Evolutionary conservation across 2,113 vertebrate genomes (phyloP).

Genomic region (Zosterops pallidus): DNA sequence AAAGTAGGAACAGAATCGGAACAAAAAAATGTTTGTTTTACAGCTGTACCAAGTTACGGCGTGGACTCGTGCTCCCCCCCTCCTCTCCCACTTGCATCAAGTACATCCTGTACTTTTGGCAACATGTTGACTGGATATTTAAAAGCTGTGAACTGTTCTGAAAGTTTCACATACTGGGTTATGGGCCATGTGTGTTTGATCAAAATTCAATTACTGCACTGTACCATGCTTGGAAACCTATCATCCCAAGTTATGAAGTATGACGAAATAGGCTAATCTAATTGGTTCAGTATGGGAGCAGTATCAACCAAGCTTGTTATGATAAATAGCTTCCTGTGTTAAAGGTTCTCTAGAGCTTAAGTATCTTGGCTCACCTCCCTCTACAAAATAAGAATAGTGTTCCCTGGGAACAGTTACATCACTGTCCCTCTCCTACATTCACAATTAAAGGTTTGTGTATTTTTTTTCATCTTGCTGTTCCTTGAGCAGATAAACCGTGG

Average conservation of each 20-base stretch:
- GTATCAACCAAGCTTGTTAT: slow-evolving; percentile 87
- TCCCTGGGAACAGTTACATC: slow-evolving; percentile 79
- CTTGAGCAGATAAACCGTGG: slow-evolving; percentile 33
- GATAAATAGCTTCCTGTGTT: slow-evolving; percentile 92
- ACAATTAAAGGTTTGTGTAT: slow-evolving; percentile 63
- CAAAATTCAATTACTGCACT: slow-evolving; percentile 91
- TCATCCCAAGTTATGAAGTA: slow-evolving; percentile 88
- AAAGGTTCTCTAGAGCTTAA: slow-evolving; percentile 87
- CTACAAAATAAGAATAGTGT: slow-evolving; percentile 75
- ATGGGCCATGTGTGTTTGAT: slow-evolving; percentile 93
- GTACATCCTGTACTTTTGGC: slow-evolving; percentile 91
- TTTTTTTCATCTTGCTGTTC: slow-evolving; percentile 45
- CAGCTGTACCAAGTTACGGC: slow-evolving; percentile 81
- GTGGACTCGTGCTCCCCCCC: slow-evolving; percentile 66
- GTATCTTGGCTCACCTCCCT: slow-evolving; percentile 82
- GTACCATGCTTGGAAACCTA: slow-evolving; percentile 85
- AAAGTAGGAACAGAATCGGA: slow-evolving; percentile 75
- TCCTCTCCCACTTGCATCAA: slow-evolving; percentile 73
- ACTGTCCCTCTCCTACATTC: slow-evolving; percentile 69
- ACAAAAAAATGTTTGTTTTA: slow-evolving; percentile 85
- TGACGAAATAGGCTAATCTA: slow-evolving; percentile 88
- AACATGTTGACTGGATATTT: slow-evolving; percentile 84
- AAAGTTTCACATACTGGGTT: slow-evolving; percentile 85
- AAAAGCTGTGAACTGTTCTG: slow-evolving; percentile 85
- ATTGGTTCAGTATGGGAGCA: slow-evolving; percentile 91